Evolutionary conservation across 2,113 vertebrate species (phyloP), one percentile per base, ranked within the genome.

Genomic region (Esox niger): DNA sequence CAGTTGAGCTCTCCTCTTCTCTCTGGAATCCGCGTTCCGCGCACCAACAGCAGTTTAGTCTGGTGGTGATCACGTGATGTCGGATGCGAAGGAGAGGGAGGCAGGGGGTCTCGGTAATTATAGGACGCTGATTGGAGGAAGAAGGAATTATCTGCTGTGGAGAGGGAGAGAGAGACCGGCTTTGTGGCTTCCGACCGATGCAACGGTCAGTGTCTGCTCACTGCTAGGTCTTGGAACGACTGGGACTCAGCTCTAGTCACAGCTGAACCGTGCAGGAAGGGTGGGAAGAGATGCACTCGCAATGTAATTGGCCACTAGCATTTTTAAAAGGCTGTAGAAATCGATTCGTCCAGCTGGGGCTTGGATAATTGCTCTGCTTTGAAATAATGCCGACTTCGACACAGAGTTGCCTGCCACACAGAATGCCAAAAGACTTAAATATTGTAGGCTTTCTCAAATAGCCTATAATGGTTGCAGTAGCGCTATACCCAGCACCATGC

Each of bases 41-140:
- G 59, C 46, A 54, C 66, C 66, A 84, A 83, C 85, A 86, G 86
- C 90, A 86, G 87, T 75, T 84, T 77, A 71, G 81, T 32, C 66
- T 73, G 75, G 69, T 83, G 79, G 69, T 64, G 85, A 86, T 90
- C 90, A 91, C 86, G 77, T 91, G 90, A 73, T 74, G 67, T 55
- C 21, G 77, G 83, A 83, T 82, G 79, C 69, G 9, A 56, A 43
- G 56, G 64, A 62, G 67, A 65, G 25, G 52, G 68, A 69, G 61
- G 57, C n/a, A n/a, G n/a, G n/a, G 67, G 58, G 71, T 49, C 60
- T 78, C 70, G 21, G 62, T 80, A 60, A 83, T 78, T 64, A 72
- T 58, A 68, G 69, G 80, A 59, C 68, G 68, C 61, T 79, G 63
- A 84, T 79, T 80, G 81, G 77, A 52, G 66, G 46, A 52, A 56